Conservation (phyloP, 2,888 invertebrate genomes). For the Girardia tigrina region DNA sequence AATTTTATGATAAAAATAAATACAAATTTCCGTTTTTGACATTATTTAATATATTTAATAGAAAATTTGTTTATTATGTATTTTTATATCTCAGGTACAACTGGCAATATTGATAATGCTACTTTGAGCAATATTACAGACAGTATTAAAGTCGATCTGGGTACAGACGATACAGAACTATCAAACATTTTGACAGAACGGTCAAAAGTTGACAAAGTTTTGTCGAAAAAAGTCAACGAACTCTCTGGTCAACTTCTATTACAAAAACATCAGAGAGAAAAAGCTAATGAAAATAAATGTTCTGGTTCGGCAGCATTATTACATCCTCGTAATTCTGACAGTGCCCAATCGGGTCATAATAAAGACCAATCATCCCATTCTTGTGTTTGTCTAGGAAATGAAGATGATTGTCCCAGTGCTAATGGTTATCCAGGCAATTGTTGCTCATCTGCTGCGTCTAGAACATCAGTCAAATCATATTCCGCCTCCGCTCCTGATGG, state of each 20-base stretch:
- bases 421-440: constrained; percentile 13
- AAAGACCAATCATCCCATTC: neutral
- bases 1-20: neutral
- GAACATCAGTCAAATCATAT: constrained; percentile 13
- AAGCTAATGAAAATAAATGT: constrained; percentile 20
- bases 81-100: neutral
- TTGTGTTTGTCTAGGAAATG: neutral
- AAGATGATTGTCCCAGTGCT: constrained; percentile 11
- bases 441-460: neutral
- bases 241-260: neutral
- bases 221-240: constrained; percentile 14
- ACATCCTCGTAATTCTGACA: constrained; percentile 10
- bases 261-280: constrained; percentile 11
- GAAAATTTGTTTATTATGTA: neutral
- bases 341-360: constrained; percentile 15
- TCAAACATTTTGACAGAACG: constrained; percentile 5
- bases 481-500: neutral
- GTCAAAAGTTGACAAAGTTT: constrained; percentile 16
- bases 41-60: neutral
- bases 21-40: neutral
- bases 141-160: constrained; percentile 7
- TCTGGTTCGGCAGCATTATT: constrained; percentile 17
- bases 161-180: neutral
- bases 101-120: neutral
- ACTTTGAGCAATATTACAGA: constrained; percentile 2